Evolutionary conservation across 2,113 vertebrate genomes (phyloP).

Genomic region (Talpa occidentalis): DNA sequence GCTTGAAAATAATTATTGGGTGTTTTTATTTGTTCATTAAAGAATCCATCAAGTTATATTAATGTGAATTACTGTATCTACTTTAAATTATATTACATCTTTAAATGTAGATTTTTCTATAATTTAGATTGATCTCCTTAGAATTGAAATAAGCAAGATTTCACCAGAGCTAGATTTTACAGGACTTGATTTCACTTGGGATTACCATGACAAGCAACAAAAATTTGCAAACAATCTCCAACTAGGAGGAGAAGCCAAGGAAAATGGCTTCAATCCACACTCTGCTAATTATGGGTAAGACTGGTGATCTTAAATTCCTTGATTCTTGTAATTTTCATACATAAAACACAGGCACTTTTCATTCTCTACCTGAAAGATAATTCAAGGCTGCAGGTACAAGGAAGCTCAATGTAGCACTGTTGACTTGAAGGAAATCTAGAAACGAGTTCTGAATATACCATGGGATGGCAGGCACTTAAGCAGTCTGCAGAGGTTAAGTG

Average conservation of each 20-base stretch:
- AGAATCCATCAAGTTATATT: background rate
- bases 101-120: background rate
- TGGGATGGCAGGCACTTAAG: background rate
- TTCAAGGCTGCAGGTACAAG: too few species aligned
- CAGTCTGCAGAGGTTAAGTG: background rate
- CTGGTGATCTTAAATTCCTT: background rate
- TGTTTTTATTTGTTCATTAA: slow-evolving; percentile 50
- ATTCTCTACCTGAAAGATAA: background rate
- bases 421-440: background rate
- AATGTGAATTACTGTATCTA: background rate
- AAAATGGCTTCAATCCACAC: background rate
- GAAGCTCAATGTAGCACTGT: fast-evolving
- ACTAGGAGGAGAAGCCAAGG: background rate
- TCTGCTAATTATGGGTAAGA: background rate
- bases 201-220: background rate
- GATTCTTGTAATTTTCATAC: background rate
- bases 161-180: background rate
- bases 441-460: background rate
- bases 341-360: background rate
- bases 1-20: slow-evolving; percentile 3
- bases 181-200: background rate
- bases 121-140: background rate
- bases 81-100: background rate
- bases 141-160: background rate
- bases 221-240: background rate